Evolutionary conservation across 2,113 vertebrate genomes (phyloP).

Genomic region (Tetraodon nigroviridis): DNA sequence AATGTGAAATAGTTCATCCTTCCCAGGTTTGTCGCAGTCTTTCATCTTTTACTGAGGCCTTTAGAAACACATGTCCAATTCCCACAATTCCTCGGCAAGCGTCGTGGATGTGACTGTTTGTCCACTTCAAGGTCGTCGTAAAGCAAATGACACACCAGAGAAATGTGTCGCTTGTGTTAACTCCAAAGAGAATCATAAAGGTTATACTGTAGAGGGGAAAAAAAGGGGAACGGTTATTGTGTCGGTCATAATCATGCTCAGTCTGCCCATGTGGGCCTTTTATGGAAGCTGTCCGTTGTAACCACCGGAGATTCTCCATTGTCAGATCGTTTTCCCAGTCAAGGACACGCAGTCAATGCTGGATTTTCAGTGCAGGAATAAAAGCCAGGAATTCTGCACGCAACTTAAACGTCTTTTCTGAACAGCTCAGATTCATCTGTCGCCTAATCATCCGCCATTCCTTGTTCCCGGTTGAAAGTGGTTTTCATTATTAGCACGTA

Average conservation of each 20-base stretch:
- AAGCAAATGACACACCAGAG: constrained; percentile 48
- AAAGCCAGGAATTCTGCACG: constrained; percentile 2
- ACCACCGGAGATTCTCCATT: constrained; percentile 1
- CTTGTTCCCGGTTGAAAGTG: background rate
- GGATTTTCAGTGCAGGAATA: constrained; percentile 11
- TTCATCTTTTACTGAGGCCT: constrained; percentile 71
- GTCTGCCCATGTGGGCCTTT: constrained; percentile 2
- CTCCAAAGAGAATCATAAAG: background rate
- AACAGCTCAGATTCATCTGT: background rate
- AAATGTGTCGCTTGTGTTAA: constrained; percentile 3
- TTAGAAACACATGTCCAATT: constrained; percentile 68
- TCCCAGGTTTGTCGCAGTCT: constrained; percentile 40
- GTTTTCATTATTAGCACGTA: background rate
- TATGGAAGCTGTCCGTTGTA: constrained; percentile 15
- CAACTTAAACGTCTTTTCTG: background rate
- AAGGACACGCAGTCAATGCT: constrained; percentile 21
- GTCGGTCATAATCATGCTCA: background rate
- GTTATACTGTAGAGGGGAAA: constrained; percentile 13
- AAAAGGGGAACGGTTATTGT: background rate
- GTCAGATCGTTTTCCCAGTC: constrained; percentile 24
- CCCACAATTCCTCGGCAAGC: constrained; percentile 63
- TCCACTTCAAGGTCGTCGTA: constrained; percentile 49
- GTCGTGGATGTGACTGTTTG: constrained; percentile 57
- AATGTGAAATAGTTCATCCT: constrained; percentile 60
- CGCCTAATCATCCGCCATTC: background rate